Conservation (phyloP, 1,140 invertebrate species). For the Hormaphis cornu region DNA sequence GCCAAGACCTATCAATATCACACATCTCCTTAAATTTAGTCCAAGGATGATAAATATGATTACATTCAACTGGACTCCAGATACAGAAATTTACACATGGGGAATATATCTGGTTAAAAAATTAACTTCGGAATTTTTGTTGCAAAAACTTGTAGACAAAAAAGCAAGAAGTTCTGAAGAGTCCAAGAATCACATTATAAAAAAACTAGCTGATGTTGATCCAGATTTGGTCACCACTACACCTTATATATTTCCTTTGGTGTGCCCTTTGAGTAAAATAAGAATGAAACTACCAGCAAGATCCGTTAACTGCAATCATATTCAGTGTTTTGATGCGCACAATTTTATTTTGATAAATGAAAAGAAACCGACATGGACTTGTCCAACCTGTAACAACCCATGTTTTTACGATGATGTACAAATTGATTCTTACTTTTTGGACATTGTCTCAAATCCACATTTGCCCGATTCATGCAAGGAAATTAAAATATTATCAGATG, state of each 20-base stretch:
- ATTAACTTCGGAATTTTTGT: slow-evolving; percentile 68
- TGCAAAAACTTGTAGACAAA: slow-evolving; percentile 72
- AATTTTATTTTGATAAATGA: slow-evolving; percentile 98
- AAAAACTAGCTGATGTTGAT: not conserved
- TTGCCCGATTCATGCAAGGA: not conserved
- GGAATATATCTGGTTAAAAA: slow-evolving; percentile 80
- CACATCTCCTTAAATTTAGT: slow-evolving; percentile 76
- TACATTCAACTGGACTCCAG: slow-evolving; percentile 78
- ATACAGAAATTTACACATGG: slow-evolving; percentile 72
- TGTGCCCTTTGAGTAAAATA: slow-evolving; percentile 87
- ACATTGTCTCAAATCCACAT: not conserved
- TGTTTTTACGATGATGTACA: slow-evolving; percentile 12
- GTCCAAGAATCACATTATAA: slow-evolving; percentile 48
- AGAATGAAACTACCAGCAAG: slow-evolving; percentile 84
- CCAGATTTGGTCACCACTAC: slow-evolving; percentile 9
- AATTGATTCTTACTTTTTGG: slow-evolving; percentile 13
- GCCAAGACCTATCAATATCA: slow-evolving; percentile 90
- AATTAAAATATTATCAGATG: slow-evolving; percentile 2
- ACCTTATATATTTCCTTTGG: slow-evolving; percentile 7
- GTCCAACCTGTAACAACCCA: slow-evolving; percentile 87
- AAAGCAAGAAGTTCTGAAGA: slow-evolving; percentile 80
- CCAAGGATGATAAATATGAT: slow-evolving; percentile 78
- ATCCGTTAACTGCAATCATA: slow-evolving; percentile 79
- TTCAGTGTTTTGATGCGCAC: slow-evolving; percentile 95
- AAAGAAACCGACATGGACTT: slow-evolving; percentile 93